Conservation (phyloP, 2,797 vertebrate genomes). For the Tiaroga cobitis region DNA sequence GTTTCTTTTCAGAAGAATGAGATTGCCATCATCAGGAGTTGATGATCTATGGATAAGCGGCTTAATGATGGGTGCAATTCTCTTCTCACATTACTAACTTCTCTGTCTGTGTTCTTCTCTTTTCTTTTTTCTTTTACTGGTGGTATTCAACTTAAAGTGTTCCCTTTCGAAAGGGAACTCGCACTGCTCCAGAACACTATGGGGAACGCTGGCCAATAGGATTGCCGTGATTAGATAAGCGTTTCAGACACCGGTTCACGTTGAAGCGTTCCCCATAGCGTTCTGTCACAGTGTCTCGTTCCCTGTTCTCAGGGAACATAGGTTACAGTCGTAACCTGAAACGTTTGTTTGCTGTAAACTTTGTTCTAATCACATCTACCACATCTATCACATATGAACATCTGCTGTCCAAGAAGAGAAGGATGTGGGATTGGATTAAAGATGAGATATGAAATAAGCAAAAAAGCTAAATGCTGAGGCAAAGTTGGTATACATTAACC, state of each 20-base stretch:
- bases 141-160: slow-evolving; percentile 5
- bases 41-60: slow-evolving; percentile 62
- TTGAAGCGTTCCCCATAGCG: too few species aligned
- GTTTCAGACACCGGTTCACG: too few species aligned
- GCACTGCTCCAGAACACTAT: too few species aligned
- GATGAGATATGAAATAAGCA: not conserved
- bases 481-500: too few species aligned
- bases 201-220: too few species aligned
- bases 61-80: slow-evolving; percentile 69
- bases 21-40: slow-evolving; percentile 61
- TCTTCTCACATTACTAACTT: slow-evolving; percentile 40
- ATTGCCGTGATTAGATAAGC: too few species aligned
- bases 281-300: too few species aligned
- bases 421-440: not conserved
- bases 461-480: too few species aligned
- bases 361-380: not conserved
- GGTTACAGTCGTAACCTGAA: too few species aligned
- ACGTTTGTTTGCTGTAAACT: not conserved
- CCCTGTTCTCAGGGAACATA: too few species aligned
- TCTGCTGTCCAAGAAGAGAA: not conserved
- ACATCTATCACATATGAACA: not conserved
- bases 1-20: slow-evolving; percentile 45
- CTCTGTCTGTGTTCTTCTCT: not conserved
- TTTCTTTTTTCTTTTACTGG: not conserved
- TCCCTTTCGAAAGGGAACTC: too few species aligned